phyloP scores from a whole-genome alignment of 2,113 vertebrate genomes.

The Cariama cristata region DNA sequence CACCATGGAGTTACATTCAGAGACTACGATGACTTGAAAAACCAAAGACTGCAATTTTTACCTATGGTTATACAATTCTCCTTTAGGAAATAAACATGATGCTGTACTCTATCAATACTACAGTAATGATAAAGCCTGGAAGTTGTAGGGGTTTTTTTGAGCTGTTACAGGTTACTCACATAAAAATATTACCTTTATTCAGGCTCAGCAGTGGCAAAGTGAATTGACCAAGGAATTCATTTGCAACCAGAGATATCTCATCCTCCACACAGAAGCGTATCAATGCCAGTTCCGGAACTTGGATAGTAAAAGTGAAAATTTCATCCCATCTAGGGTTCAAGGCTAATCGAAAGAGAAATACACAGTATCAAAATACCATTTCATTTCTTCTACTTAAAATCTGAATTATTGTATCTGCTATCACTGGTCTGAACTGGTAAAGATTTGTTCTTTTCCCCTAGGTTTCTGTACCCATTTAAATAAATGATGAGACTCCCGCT shows the following conservation, averaged over 20 bases:
- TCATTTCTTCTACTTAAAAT: not conserved
- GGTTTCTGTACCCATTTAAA: not conserved
- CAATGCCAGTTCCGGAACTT: conserved; percentile 84
- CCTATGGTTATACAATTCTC: not conserved
- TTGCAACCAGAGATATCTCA: conserved; percentile 74
- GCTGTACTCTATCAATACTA: not conserved
- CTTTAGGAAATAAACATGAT: not conserved
- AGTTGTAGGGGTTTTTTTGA: not conserved
- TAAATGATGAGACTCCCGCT: not conserved
- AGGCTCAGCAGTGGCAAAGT: conserved; percentile 85
- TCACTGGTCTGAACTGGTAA: not conserved
- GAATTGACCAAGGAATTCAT: conserved; percentile 88
- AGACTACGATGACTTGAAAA: not conserved
- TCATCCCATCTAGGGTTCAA: conserved; percentile 84
- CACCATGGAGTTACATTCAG: not conserved
- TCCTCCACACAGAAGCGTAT: conserved; percentile 85
- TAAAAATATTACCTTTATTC: conserved; percentile 82
- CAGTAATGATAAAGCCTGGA: not conserved
- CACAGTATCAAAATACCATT: not conserved
- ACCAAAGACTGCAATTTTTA: not conserved
- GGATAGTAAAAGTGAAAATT: conserved; percentile 80
- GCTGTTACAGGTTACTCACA: not conserved
- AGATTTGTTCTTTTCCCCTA: not conserved
- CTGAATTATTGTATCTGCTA: not conserved
- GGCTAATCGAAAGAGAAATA: conserved; percentile 69